Evolutionary conservation across 2,888 invertebrate genomes (phyloP), one percentile per base, ranked within the genome.

Genomic region (Stramonita haemastoma): DNA sequence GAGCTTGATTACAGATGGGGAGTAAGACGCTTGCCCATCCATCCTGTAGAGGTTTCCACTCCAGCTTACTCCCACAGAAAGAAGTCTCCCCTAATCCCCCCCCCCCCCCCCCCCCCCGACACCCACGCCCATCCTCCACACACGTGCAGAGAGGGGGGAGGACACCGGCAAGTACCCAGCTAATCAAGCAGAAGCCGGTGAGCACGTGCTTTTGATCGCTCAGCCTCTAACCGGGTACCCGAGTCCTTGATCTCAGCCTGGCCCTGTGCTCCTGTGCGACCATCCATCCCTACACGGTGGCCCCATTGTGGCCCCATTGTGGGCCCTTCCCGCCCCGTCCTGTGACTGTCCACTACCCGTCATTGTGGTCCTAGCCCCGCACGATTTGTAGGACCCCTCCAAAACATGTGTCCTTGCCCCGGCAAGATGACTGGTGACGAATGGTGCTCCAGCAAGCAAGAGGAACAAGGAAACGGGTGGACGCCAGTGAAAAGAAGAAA

Each of bases 201-300:
- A 84, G 84, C 84, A 84, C 84, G 56, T 57, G 84, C 84, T 84
- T 84, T 84, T 84, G 84, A 84, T 84, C 84, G n/a, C 84, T 84
- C 56, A 83, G 46, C 83, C 84, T 32, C 83, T n/a, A 57, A 29
- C 57, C 22, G 19, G 32, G 46, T 0, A 36, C 83, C 46, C 46
- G 19, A 83, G 81, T 83, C 81, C 81, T 56, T 84, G 84, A 57
- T 84, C 84, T 84, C 29, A 15, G 19, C 84, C 34, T 17, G 83
- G 26, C 83, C 46, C 26, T 83, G 36, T 46, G 13, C 46, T 46
- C 83, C 6, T 32, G 13, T n/a, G 13, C 29, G 56, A 26, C 84
- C 84, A 56, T 84, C 84, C 84, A n/a, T 56, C 22, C 56, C 46
- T 46, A 34, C 34, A 19, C 73, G 29, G 11, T 32, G 32, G 32